A percentile compares a stretch with the other conserved stretches of the same genome.
Evolutionary conservation across 2,113 vertebrate species (phyloP).

Genomic region (Coturnix japonica): DNA sequence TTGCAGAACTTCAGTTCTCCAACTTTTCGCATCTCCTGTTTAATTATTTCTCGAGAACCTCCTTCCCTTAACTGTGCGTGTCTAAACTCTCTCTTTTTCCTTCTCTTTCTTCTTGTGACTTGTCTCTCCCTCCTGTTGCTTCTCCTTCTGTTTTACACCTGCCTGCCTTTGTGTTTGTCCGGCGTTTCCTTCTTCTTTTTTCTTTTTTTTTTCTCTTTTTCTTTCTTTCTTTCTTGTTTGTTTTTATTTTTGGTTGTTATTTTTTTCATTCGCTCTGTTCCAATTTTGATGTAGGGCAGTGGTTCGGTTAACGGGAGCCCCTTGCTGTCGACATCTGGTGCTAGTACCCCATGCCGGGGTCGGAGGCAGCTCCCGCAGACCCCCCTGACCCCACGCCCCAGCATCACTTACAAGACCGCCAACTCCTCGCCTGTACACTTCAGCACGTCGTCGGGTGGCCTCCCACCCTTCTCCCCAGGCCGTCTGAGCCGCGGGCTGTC

Average conservation of each 20-base stretch:
- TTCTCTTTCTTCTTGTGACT: slow-evolving; percentile 60
- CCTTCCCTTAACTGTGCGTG: slow-evolving; percentile 28
- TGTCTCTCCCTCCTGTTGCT: slow-evolving; percentile 37
- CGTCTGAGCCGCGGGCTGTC: slow-evolving; percentile 90
- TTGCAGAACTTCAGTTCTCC: slow-evolving; percentile 19
- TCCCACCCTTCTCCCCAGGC: slow-evolving; percentile 82
- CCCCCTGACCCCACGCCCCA: slow-evolving; percentile 90
- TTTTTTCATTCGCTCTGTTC: slow-evolving; percentile 88
- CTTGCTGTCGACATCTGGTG: slow-evolving; percentile 87
- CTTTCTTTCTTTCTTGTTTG: slow-evolving; percentile 80
- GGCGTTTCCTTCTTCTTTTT: slow-evolving; percentile 73
- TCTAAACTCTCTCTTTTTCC: slow-evolving; percentile 74
- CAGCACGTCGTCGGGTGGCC: slow-evolving; percentile 71
- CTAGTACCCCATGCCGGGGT: slow-evolving; percentile 90
- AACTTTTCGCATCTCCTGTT: slow-evolving; percentile 34
- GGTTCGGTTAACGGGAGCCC: slow-evolving; percentile 92
- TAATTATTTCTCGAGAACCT: slow-evolving; percentile 40
- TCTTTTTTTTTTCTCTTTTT: slow-evolving; percentile 80
- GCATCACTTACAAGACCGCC: slow-evolving; percentile 94
- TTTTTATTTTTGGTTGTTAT: slow-evolving; percentile 11
- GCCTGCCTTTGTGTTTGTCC: slow-evolving; percentile 63
- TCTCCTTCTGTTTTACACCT: slow-evolving; percentile 58
- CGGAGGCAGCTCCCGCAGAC: slow-evolving; percentile 96
- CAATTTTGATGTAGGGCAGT: slow-evolving; percentile 92
- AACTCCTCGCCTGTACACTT: slow-evolving; percentile 92